Evolutionary conservation across 2,797 vertebrate species (phyloP).

Genomic region (Adelosebastes latens): DNA sequence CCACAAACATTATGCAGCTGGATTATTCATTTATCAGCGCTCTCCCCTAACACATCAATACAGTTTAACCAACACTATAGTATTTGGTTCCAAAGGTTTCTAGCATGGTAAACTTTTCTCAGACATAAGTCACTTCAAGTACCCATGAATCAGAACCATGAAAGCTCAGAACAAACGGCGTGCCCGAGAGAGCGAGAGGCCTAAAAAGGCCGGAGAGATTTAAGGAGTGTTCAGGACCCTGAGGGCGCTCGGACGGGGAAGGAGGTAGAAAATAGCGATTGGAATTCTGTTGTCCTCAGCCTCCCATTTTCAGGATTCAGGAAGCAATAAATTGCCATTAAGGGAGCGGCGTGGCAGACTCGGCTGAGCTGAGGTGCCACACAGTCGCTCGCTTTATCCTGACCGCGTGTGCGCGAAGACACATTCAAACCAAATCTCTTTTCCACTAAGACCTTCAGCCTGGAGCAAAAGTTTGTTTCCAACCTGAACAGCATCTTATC

Average conservation of each 20-base stretch:
- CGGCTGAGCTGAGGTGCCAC: constrained; percentile 70
- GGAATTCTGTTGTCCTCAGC: constrained; percentile 77
- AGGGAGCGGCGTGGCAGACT: constrained; percentile 60
- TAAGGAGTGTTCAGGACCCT: constrained; percentile 57
- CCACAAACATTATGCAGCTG: constrained; percentile 3
- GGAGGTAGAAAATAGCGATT: constrained; percentile 54
- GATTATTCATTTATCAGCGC: background rate
- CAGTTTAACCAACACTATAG: constrained; percentile 3
- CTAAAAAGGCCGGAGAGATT: constrained; percentile 60
- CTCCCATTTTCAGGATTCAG: constrained; percentile 74
- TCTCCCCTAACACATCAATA: constrained; percentile 9
- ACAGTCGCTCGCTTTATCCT: constrained; percentile 70
- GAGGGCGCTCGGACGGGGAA: constrained; percentile 42
- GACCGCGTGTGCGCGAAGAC: constrained; percentile 36
- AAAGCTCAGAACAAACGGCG: constrained; percentile 57
- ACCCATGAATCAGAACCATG: constrained; percentile 56
- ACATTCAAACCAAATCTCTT: constrained; percentile 35
- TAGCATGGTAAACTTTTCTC: constrained; percentile 54
- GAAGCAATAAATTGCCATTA: constrained; percentile 84
- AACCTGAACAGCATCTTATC: background rate
- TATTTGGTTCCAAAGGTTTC: constrained; percentile 27
- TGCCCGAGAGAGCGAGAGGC: constrained; percentile 45
- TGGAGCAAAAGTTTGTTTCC: background rate
- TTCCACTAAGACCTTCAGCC: background rate
- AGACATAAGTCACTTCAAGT: constrained; percentile 69